These are phyloP conservation scores for Nezara viridula DNA, from an alignment of 2,888 invertebrate genomes.

Conservation along the genomic window DNA sequence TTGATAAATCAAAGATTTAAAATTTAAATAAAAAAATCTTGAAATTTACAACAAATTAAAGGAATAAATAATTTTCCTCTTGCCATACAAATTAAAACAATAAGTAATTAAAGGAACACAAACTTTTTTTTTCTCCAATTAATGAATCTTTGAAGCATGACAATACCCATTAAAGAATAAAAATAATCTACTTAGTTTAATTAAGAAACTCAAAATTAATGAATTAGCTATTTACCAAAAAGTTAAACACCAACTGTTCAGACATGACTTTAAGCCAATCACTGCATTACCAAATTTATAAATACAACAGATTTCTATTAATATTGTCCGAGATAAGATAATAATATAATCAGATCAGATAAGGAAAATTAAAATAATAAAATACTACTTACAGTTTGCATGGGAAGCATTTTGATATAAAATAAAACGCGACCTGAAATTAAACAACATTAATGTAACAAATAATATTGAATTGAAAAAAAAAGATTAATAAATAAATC, in stretches of 20 bases:
- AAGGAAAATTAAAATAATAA: background rate
- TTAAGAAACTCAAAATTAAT: background rate
- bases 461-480: background rate
- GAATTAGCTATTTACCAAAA: constrained; percentile 24
- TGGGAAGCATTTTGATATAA: background rate
- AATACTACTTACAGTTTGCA: constrained; percentile 24
- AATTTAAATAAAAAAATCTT: background rate
- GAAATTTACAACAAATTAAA: background rate
- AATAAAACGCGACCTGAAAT: background rate
- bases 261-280: background rate
- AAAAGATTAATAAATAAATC: no score
- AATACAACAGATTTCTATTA: background rate
- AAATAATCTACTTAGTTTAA: background rate
- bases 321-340: constrained; percentile 12
- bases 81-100: background rate
- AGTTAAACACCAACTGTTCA: background rate
- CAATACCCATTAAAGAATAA: background rate
- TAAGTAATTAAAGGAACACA: background rate
- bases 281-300: background rate
- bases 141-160: background rate
- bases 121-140: background rate
- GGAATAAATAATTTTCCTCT: background rate
- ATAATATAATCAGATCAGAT: background rate
- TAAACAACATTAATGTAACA: background rate
- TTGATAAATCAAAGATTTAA: no score